phyloP scores from a whole-genome alignment of 2,113 vertebrate species.

The Hiodon alosoides region DNA sequence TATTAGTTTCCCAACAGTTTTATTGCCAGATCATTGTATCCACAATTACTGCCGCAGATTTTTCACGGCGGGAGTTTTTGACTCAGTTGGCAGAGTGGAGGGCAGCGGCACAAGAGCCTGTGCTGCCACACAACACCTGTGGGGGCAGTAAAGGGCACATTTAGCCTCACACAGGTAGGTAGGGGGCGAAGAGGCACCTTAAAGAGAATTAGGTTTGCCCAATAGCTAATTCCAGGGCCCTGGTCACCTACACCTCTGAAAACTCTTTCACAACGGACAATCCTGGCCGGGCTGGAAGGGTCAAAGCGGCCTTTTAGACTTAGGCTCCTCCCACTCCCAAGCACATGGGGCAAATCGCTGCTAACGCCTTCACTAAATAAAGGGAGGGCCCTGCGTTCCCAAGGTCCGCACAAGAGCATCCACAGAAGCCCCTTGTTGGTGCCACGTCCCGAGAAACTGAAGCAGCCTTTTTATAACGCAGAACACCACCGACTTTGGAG shows the following conservation, averaged over 20 bases:
- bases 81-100: constrained; percentile 12
- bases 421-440: background rate
- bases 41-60: constrained; percentile 37
- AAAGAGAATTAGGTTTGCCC: no score
- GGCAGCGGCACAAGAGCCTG: background rate
- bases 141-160: background rate
- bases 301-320: no score
- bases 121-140: background rate
- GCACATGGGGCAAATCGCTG: background rate
- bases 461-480: background rate
- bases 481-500: background rate
- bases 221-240: no score
- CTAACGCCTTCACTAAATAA: no score
- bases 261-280: no score
- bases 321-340: background rate
- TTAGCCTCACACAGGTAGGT: background rate
- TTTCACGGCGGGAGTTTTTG: constrained; percentile 3
- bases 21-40: constrained; percentile 45
- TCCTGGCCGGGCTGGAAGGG: no score
- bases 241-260: background rate
- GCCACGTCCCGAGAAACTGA: background rate
- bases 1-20: constrained; percentile 51
- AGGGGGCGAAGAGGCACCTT: no score
- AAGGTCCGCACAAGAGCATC: background rate
- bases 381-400: background rate